Base-by-base conservation (phyloP, 1,140 invertebrate species). In the Drosophila gunungcola region DNA sequence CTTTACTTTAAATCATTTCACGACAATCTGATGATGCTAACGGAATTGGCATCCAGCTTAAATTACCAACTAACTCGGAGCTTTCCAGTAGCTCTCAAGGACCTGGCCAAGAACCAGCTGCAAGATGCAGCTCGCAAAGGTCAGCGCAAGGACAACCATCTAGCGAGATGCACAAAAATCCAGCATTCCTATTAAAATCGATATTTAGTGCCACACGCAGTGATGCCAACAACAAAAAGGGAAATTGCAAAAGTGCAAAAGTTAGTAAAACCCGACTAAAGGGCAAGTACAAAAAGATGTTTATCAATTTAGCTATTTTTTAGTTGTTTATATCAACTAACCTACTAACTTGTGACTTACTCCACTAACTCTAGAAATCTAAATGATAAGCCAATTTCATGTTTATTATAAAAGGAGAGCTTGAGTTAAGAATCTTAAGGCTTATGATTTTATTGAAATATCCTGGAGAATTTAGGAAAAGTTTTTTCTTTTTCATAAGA, bases 171-270 rank as follows among this genome's bases (percentile, higher is more conserved):
- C 82, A 85, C 73, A 65, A 73, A 85, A 68, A 64, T 85, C 65
- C 73, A 67, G 65, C 77, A 73, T 78, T 54, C 63, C 67, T 65
- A 85, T 81, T 81, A 85, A 86, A 85, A 85, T 86, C 81, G 73
- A 85, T 85, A 86, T 81, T 85, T 80, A 73, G 57, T 74, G 52
- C 69, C 60, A 11, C 41, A 7, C 4, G 69, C 62, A 58, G 62
- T 29, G 62, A 65, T 81, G 76, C 75, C 73, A 56, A 77, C 42
- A 51, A 74, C 55, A 48, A 36, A 29, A 4, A 42, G 10, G 9
- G 25, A 13, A 11, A 27, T 9, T 29, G n/a, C 13, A 21, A 21
- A 21, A 21, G 16, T 21, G 9, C 27, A 27, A 10, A 10, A 27
- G 29, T 32, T 3, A 43, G 34, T 12, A 53, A 43, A 43, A 32